These are phyloP conservation scores for Diadophis punctatus DNA, from an alignment of 2,113 vertebrate genomes.

Conservation along the genomic window DNA sequence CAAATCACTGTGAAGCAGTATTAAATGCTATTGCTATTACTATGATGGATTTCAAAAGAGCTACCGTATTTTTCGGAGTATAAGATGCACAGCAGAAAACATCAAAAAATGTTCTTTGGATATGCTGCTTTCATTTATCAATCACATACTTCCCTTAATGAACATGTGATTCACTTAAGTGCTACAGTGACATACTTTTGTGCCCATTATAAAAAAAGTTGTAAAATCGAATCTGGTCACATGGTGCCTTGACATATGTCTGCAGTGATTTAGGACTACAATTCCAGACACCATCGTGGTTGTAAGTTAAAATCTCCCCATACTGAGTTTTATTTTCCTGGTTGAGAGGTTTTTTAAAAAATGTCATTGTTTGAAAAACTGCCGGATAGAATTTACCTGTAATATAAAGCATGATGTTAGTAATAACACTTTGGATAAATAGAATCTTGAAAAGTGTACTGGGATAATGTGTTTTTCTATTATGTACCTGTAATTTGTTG, in stretches of 20 bases:
- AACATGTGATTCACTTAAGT: not conserved
- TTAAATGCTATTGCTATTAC: too few relatives aligned
- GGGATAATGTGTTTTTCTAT: not conserved
- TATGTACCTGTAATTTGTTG: not conserved
- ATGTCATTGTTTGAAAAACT: not conserved
- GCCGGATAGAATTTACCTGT: not conserved
- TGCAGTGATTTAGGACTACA: not conserved
- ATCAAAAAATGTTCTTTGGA: not conserved
- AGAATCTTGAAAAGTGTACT: not conserved
- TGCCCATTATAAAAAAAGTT: too few relatives aligned
- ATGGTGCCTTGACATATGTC: too few relatives aligned
- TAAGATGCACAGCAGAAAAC: not conserved
- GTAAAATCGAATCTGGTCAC: too few relatives aligned
- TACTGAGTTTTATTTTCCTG: conserved; percentile 9
- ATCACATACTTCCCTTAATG: not conserved
- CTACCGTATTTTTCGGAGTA: too few relatives aligned
- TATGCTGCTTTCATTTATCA: not conserved
- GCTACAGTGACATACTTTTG: not conserved
- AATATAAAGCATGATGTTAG: not conserved
- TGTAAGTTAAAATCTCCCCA: not conserved
- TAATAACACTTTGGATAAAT: too few relatives aligned
- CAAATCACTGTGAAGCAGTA: too few relatives aligned
- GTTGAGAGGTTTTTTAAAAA: not conserved
- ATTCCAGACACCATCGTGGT: not conserved
- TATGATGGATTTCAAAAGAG: too few relatives aligned